phyloP scores from a whole-genome alignment of 1,140 invertebrate species.

The Adoxophyes honmai region DNA sequence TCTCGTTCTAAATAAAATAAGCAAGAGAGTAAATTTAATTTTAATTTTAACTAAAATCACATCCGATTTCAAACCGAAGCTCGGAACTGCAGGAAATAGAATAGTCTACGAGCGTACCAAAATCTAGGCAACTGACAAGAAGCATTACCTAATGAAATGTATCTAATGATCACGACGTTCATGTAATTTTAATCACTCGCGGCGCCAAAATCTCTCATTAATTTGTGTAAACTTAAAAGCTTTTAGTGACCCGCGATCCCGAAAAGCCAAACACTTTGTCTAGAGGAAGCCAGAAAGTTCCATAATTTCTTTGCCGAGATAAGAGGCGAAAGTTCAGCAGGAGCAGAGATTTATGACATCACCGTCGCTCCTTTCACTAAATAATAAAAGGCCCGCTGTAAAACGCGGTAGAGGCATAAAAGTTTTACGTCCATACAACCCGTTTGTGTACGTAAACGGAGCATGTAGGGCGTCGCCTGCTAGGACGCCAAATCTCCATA shows the following conservation, averaged over 20 bases:
- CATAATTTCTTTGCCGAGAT: slow-evolving; percentile 75
- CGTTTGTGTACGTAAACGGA: slow-evolving; percentile 59
- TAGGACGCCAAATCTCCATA: slow-evolving; percentile 66
- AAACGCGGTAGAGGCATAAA: slow-evolving; percentile 71
- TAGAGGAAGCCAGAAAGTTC: slow-evolving; percentile 72
- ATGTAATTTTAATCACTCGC: slow-evolving; percentile 2
- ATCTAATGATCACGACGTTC: slow-evolving; percentile 9
- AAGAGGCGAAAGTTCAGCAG: slow-evolving; percentile 76
- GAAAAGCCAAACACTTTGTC: slow-evolving; percentile 74
- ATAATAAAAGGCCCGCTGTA: slow-evolving; percentile 74
- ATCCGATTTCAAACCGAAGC: no score
- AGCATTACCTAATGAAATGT: background rate
- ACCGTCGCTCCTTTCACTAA: slow-evolving; percentile 75
- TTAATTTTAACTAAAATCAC: no score
- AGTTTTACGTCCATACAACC: slow-evolving; percentile 73
- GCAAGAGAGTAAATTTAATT: no score
- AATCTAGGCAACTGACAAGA: background rate
- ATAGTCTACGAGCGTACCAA: background rate
- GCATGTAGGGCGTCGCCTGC: slow-evolving; percentile 51
- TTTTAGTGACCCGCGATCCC: slow-evolving; percentile 57
- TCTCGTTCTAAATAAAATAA: no score
- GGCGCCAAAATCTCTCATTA: slow-evolving; percentile 45
- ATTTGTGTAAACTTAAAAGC: slow-evolving; percentile 48
- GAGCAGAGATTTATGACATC: slow-evolving; percentile 75
- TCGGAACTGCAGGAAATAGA: no score